Evolutionary conservation across 2,797 vertebrate genomes (phyloP).

Genomic region (Trematomus bernacchii): DNA sequence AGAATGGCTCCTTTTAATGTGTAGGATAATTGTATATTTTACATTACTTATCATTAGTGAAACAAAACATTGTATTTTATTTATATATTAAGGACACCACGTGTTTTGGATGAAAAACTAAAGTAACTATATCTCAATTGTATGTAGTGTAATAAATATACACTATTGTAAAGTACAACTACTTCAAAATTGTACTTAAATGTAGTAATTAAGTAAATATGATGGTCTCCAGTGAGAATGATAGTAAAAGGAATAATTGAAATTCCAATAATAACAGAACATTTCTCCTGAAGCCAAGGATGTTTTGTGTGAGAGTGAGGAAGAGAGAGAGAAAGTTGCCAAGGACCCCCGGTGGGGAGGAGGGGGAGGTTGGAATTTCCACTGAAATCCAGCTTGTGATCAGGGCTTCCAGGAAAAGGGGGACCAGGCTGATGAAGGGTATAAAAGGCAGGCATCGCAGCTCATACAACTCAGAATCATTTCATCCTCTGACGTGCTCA

Average conservation of each 20-base stretch:
- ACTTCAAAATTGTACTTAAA: neutral
- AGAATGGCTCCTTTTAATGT: neutral
- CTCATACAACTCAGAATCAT: conserved; percentile 30
- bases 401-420: conserved; percentile 63
- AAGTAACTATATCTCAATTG: too few relatives aligned
- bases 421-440: neutral
- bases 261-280: neutral
- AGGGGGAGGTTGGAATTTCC: conserved; percentile 66
- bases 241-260: neutral
- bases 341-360: neutral
- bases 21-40: neutral
- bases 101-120: too few relatives aligned
- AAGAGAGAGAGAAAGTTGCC: conserved; percentile 41
- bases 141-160: too few relatives aligned
- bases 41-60: neutral
- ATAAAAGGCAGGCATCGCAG: conserved; percentile 55
- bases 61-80: neutral
- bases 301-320: neutral
- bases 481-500: conserved; percentile 6
- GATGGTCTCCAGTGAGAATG: neutral
- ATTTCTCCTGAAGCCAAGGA: neutral
- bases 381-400: conserved; percentile 15
- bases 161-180: neutral
- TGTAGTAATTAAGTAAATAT: neutral
- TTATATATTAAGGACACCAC: too few relatives aligned